A percentile compares a stretch with the other conserved stretches of the same genome.
These are phyloP conservation scores for Galerucella nymphaeae DNA, from an alignment of 2,888 invertebrate species.

Conservation along the genomic window DNA sequence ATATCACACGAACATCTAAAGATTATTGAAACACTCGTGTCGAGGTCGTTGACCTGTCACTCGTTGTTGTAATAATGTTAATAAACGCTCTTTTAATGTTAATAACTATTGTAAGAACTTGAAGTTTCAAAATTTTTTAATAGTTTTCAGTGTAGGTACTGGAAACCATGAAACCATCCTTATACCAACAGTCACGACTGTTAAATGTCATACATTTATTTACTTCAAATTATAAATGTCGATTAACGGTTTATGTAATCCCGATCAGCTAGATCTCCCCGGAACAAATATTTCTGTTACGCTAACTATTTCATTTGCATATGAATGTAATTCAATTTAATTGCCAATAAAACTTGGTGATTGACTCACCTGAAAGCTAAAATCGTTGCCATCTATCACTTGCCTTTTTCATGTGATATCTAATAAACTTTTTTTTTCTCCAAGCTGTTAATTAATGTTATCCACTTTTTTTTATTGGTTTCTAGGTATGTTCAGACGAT, in stretches of 20 bases:
- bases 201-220: slow-evolving; percentile 10
- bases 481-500: background rate
- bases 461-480: background rate
- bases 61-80: too few species aligned
- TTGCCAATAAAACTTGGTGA: slow-evolving; percentile 41
- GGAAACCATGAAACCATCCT: background rate
- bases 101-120: too few species aligned
- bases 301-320: slow-evolving; percentile 38
- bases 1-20: too few species aligned
- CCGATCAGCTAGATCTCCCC: slow-evolving; percentile 3
- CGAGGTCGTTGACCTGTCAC: too few species aligned
- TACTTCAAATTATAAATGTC: slow-evolving; percentile 14
- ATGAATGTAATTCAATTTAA: slow-evolving; percentile 44
- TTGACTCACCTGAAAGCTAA: slow-evolving; percentile 33
- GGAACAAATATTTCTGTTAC: slow-evolving; percentile 20
- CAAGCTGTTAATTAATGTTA: background rate
- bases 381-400: slow-evolving; percentile 32
- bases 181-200: slow-evolving; percentile 8
- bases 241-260: slow-evolving; percentile 17
- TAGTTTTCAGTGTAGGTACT: background rate
- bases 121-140: too few species aligned
- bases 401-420: slow-evolving; percentile 15
- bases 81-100: too few species aligned
- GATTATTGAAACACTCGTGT: too few species aligned
- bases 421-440: background rate